Base-by-base conservation (phyloP, 1,140 invertebrate genomes). In the Drosophila parvula region DNA sequence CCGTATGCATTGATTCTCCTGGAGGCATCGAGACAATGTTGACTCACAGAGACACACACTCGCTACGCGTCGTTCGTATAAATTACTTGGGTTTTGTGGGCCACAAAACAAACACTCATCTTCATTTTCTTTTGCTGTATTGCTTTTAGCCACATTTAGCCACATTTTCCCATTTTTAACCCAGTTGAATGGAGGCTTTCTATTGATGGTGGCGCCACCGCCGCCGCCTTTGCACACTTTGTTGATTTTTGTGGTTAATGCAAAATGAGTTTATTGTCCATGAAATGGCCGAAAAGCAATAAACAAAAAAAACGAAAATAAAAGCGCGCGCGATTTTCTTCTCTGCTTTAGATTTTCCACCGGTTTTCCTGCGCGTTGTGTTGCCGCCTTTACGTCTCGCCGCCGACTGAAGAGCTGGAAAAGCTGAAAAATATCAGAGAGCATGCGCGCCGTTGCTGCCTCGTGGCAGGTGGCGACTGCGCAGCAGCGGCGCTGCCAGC, bases 221-320 rank as follows among this genome's bases (percentile, higher is more conserved):
- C 38, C 47, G 30, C 38, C 59, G 60, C 53, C 43, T 79, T 77
- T 63, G 75, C 82, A 86, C 82, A 88, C 34, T 67, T 88, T 86
- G 79, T 88, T 88, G 70, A 79, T 79, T 86, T 88, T 86, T 64
- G 70, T 79, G 79, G 56, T 86, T 86, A 81, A 74, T 59, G 50
- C 64, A 68, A 77, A 77, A 79, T 79, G 63, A 59, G 68, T 86
- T 86, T 75, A 82, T 76, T 81, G 78, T 59, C 69, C 70, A 68
- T 78, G 61, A 85, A 78, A 85, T 62, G 58, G 56, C 36, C 60
- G 40, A 80, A 79, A 58, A 27, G 34, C 43, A 56, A 58, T 50
- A 62, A 36, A 47, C 18, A 56, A 45, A 18, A 4, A 75, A 53
- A 44, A 7, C 51, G 32, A 32, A 55, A 27, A 50, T 50, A 50